Percentiles rank a stretch among this genome's conserved stretches.
These are phyloP conservation scores for Poecilia wingei DNA, from an alignment of 2,797 vertebrate species.

Conservation along the genomic window DNA sequence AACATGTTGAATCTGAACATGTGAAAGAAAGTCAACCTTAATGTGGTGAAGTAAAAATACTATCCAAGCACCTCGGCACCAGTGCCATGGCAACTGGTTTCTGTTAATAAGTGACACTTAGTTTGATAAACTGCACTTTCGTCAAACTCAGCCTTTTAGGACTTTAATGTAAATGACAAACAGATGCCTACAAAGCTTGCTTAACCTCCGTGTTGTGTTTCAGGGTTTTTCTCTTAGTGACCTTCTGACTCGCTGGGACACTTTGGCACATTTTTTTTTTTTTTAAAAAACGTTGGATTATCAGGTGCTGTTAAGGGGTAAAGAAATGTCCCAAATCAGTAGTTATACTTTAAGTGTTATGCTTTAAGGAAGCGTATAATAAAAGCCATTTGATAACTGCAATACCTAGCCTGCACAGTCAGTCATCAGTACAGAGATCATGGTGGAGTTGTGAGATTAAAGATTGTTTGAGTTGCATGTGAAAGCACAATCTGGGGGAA, in stretches of 20 bases:
- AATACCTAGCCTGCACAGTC: slow-evolving; percentile 27
- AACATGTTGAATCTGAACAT: neutral
- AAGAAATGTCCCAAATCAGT: slow-evolving; percentile 7
- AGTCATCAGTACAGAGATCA: slow-evolving; percentile 34
- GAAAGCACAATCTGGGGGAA: slow-evolving; percentile 45
- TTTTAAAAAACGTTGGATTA: slow-evolving; percentile 12
- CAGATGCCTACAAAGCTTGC: slow-evolving; percentile 49
- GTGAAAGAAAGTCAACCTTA: slow-evolving; percentile 21
- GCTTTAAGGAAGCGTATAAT: slow-evolving; percentile 39
- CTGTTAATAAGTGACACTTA: slow-evolving; percentile 13
- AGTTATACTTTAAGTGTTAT: slow-evolving; percentile 1
- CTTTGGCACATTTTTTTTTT: slow-evolving; percentile 14
- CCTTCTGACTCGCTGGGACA: slow-evolving; percentile 25
- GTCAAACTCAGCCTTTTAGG: slow-evolving; percentile 18
- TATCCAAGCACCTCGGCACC: slow-evolving; percentile 12
- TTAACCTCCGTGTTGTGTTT: slow-evolving; percentile 38
- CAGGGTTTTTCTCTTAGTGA: slow-evolving; percentile 28
- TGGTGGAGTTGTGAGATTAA: slow-evolving; percentile 51
- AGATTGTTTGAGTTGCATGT: slow-evolving; percentile 54
- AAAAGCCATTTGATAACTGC: slow-evolving; percentile 68
- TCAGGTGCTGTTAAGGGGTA: slow-evolving; percentile 6
- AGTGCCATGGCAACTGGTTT: slow-evolving; percentile 16
- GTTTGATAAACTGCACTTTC: slow-evolving; percentile 28
- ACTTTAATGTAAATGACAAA: slow-evolving; percentile 49
- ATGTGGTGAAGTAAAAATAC: slow-evolving; percentile 23